Evolutionary conservation across 2,797 vertebrate species (phyloP).

Genomic region (Cuniculus paca): DNA sequence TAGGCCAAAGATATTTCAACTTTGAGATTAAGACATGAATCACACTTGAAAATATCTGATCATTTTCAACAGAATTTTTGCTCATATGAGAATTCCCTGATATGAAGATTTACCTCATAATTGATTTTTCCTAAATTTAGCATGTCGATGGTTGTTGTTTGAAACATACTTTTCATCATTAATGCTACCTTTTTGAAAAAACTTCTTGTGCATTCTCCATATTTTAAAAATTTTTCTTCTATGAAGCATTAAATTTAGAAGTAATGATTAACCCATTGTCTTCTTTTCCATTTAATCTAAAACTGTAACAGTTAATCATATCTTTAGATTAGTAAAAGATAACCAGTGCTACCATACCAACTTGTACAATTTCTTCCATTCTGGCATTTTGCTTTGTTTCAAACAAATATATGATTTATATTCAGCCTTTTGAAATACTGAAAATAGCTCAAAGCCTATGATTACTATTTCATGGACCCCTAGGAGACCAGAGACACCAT

Average conservation of each 20-base stretch:
- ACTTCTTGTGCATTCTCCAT: neutral
- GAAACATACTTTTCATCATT: neutral
- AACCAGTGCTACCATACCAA: neutral
- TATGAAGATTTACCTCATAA: neutral
- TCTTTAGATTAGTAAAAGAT: neutral
- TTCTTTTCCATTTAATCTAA: slow-evolving; percentile 30
- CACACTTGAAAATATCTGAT: slow-evolving; percentile 58
- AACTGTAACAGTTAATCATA: neutral
- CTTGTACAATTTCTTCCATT: slow-evolving; percentile 62
- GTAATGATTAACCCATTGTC: slow-evolving; percentile 2
- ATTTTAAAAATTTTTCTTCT: neutral
- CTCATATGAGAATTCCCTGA: neutral
- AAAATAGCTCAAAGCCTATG: slow-evolving; percentile 76
- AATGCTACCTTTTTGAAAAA: neutral
- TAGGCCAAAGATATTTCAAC: neutral
- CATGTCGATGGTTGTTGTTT: neutral
- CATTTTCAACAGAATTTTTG: neutral
- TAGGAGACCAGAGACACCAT: slow-evolving; percentile 71
- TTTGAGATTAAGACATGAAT: slow-evolving; percentile 35
- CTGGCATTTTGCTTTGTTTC: slow-evolving; percentile 67
- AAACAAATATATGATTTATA: slow-evolving; percentile 76
- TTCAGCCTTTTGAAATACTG: slow-evolving; percentile 70
- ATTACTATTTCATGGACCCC: slow-evolving; percentile 78
- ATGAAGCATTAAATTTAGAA: neutral
- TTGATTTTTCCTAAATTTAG: slow-evolving; percentile 49